Evolutionary conservation across 2,797 vertebrate species (phyloP).

Genomic region (Pseudochirops corinnae): DNA sequence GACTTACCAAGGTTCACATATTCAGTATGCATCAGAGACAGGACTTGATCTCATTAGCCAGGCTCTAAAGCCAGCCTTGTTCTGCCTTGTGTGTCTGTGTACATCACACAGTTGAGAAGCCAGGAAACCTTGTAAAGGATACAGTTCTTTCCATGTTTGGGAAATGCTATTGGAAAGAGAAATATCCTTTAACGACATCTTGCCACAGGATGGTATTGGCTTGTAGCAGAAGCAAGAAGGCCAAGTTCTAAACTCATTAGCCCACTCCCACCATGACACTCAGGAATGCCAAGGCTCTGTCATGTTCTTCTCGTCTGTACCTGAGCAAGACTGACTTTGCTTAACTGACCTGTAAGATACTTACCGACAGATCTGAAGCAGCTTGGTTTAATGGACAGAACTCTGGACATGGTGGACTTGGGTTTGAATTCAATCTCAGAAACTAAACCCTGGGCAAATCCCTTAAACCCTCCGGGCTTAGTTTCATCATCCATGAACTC

Average conservation of each 20-base stretch:
- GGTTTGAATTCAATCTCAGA: background rate
- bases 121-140: background rate
- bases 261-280: rapidly evolving
- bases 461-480: background rate
- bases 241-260: background rate
- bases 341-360: background rate
- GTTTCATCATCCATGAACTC: background rate
- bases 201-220: background rate
- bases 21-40: background rate
- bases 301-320: background rate
- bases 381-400: background rate
- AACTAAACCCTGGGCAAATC: background rate
- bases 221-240: background rate
- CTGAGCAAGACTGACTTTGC: background rate
- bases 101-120: background rate
- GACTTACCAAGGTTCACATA: background rate
- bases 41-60: too few species aligned
- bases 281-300: background rate
- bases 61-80: background rate
- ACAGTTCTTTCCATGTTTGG: background rate
- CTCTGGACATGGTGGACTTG: background rate
- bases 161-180: background rate
- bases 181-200: background rate
- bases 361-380: background rate
- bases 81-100: background rate